phyloP scores from a whole-genome alignment of 1,140 invertebrate genomes.

The Achroia grisella region DNA sequence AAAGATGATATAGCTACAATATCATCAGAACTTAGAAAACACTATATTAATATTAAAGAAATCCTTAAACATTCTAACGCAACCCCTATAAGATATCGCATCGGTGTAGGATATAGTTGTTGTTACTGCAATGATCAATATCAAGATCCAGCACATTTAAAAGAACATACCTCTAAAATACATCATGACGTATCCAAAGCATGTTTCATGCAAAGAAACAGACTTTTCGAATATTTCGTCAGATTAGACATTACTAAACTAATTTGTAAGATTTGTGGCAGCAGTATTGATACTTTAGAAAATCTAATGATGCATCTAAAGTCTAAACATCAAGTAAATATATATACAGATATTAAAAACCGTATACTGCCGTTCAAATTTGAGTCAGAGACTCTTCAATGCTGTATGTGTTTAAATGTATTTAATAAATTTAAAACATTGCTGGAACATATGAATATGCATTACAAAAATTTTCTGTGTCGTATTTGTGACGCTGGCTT shows the following conservation, averaged over 20 bases:
- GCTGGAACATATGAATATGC: slow-evolving; percentile 15
- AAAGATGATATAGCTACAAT: neutral
- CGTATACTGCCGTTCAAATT: slow-evolving; percentile 47
- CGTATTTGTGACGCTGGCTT: slow-evolving; percentile 38
- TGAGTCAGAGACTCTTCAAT: slow-evolving; percentile 17
- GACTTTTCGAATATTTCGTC: neutral
- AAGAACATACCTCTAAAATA: slow-evolving; percentile 14
- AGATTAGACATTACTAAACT: neutral
- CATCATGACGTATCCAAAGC: slow-evolving; percentile 8
- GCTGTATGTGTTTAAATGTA: slow-evolving; percentile 30
- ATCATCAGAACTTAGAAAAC: slow-evolving; percentile 13
- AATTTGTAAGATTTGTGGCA: neutral
- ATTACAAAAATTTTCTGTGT: slow-evolving; percentile 16
- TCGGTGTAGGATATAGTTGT: slow-evolving; percentile 14
- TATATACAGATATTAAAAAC: slow-evolving; percentile 25
- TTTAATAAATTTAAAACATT: slow-evolving; percentile 22
- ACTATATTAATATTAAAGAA: slow-evolving; percentile 12
- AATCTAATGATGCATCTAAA: slow-evolving; percentile 29
- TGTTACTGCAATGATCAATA: slow-evolving; percentile 14
- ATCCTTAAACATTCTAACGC: slow-evolving; percentile 19
- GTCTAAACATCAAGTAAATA: slow-evolving; percentile 17
- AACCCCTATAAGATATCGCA: slow-evolving; percentile 9
- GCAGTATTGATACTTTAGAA: slow-evolving; percentile 12
- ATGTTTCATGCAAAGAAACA: neutral
- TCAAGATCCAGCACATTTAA: slow-evolving; percentile 11